A percentile compares a stretch with the other conserved stretches of the same genome.
These are phyloP conservation scores for Pasiphila rectangulata DNA, from an alignment of 2,888 invertebrate genomes.

Conservation along the genomic window DNA sequence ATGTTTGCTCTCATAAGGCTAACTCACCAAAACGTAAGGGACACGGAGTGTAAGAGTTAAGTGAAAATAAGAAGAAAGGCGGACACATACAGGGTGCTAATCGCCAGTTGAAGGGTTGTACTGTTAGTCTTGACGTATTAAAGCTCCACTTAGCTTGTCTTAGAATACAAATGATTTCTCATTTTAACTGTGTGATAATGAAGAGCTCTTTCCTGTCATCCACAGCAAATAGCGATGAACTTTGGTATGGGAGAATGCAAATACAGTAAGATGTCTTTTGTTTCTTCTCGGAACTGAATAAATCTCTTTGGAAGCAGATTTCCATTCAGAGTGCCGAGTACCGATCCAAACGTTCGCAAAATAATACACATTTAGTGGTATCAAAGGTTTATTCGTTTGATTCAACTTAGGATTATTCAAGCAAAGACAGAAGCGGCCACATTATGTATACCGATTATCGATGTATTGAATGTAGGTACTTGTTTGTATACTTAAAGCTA, in stretches of 20 bases:
- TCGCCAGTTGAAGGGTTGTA: too few species aligned
- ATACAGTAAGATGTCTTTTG: constrained; percentile 3
- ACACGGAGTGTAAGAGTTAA: too few species aligned
- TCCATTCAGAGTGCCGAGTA: not conserved
- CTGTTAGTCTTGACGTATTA: too few species aligned
- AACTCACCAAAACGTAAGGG: too few species aligned
- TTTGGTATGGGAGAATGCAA: constrained; percentile 1
- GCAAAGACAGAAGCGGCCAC: not conserved
- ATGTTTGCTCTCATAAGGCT: too few species aligned
- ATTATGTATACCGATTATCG: not conserved
- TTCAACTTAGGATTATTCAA: too few species aligned
- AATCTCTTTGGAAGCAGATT: constrained; percentile 1
- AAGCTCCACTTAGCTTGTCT: too few species aligned
- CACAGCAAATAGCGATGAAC: not conserved
- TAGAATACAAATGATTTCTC: too few species aligned
- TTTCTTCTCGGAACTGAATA: not conserved
- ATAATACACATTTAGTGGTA: not conserved
- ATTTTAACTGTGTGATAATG: not conserved
- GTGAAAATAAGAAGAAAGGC: too few species aligned
- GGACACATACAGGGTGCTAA: too few species aligned
- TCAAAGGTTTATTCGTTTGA: not conserved
- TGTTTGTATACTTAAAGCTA: too few species aligned
- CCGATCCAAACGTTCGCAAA: not conserved
- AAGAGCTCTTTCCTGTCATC: not conserved
- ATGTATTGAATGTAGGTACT: too few species aligned